A percentile compares a stretch with the other conserved stretches of the same genome.
Evolutionary conservation across 2,797 vertebrate species (phyloP).

Genomic region (Sebastes baramenuke): DNA sequence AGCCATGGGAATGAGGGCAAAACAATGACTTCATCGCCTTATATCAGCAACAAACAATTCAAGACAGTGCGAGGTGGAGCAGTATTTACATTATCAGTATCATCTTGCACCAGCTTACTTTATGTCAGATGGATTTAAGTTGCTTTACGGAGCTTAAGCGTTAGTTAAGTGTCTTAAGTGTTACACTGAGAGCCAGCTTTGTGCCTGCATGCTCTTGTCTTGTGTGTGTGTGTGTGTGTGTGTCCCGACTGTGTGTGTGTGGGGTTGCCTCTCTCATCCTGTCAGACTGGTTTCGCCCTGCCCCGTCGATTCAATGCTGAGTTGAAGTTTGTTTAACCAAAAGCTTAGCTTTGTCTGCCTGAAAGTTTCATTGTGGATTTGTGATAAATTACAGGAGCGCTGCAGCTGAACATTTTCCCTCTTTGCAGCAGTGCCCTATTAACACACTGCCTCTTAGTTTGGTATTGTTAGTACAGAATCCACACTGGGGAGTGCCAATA

Average conservation of each 20-base stretch:
- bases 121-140: slow-evolving; percentile 21
- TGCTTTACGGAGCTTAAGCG: slow-evolving; percentile 8
- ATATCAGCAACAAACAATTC: not conserved
- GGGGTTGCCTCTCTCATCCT: not conserved
- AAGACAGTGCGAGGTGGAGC: not conserved
- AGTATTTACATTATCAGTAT: not conserved
- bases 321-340: slow-evolving; percentile 56
- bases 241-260: not conserved
- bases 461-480: not conserved
- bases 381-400: not conserved
- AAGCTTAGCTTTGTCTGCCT: slow-evolving; percentile 31
- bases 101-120: not conserved
- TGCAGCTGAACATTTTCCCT: not conserved
- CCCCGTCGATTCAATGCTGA: slow-evolving; percentile 11
- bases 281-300: slow-evolving; percentile 60
- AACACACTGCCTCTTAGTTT: not conserved
- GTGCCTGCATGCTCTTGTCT: not conserved
- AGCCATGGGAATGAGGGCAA: not conserved
- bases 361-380: not conserved
- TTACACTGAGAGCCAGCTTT: not conserved
- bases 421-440: not conserved
- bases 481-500: not conserved
- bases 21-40: not conserved
- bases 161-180: slow-evolving; percentile 31
- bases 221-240: not conserved